phyloP scores from a whole-genome alignment of 2,113 vertebrate genomes.

The Oostethus manadensis region DNA sequence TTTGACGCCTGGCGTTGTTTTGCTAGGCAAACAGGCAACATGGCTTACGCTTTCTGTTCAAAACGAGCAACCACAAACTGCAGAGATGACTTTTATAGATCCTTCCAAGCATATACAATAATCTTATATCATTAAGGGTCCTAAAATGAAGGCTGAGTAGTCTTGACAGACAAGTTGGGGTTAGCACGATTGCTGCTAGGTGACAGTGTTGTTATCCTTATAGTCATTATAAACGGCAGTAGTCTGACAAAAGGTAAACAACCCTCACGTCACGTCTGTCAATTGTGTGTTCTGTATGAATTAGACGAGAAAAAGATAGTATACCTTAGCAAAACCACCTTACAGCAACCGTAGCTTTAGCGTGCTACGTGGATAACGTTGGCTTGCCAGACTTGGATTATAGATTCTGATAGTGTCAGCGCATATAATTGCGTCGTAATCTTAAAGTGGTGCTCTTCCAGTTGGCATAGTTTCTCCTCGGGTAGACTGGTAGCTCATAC shows the following conservation, averaged over 20 bases:
- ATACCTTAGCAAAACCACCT: not conserved
- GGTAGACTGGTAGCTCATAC: not conserved
- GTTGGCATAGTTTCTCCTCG: no score
- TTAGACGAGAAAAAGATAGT: no score
- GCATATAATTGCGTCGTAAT: not conserved
- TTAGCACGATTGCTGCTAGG: conserved; percentile 27
- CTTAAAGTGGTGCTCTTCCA: no score
- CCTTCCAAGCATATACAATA: no score
- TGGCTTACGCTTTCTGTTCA: no score
- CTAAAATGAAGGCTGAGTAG: conserved; percentile 4
- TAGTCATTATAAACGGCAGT: not conserved
- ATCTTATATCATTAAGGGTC: not conserved
- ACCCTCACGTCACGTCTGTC: not conserved
- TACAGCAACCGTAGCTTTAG: conserved; percentile 30
- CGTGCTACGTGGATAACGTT: conserved; percentile 30
- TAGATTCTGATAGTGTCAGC: conserved; percentile 8
- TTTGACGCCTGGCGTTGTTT: no score
- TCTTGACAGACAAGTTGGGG: conserved; percentile 40
- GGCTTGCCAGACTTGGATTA: conserved; percentile 22
- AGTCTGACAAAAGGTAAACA: conserved; percentile 16
- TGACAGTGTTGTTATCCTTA: conserved; percentile 10
- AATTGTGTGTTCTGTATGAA: no score
- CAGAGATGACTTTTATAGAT: no score
- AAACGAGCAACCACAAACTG: no score
- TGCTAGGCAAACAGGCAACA: no score